Evolutionary conservation across 2,888 invertebrate species (phyloP), one percentile per base, ranked within the genome.

Genomic region (Sarcophaga variegata): DNA sequence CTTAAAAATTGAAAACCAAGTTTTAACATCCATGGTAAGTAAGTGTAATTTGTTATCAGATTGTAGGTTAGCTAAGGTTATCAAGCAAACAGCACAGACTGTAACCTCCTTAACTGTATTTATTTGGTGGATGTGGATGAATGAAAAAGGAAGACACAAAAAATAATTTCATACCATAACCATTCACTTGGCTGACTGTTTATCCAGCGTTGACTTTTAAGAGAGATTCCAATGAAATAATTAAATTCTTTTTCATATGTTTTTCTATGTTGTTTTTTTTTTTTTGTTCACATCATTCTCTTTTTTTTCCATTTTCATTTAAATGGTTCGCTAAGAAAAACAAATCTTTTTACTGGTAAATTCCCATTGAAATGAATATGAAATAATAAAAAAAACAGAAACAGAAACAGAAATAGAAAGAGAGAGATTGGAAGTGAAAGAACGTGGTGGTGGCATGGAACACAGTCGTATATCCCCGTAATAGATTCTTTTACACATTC

Each of bases 401-500:
- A 54, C 12, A 54, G 17, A 54, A 54, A 54, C 4, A 54, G 12
- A 14, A 49, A 14, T 3, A 37, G 37, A 22, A 22, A 22, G 1
- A 22, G 22, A 22, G 22, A 37, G 8, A 37, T 8, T 37, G 8
- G 10, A 37, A 37, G 37, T 37, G 37, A 37, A 37, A 37, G 37
- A 37, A 37, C 37, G 37, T 37, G 8, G 3, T 37, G n/a, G 59
- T 59, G n/a, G 59, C n/a, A 47, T 22, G 22, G 37, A 37, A 67
- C 14, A 47, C 47, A 69, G 20, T 20, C n/a, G 49, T 3, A 47
- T 45, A 47, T 45, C 10, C 14, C n/a, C 62, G 62, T 22, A 63
- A 63, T 79, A 74, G 63, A 83, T 75, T 69, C 67, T 62, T 69
- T 75, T 25, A 63, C 67, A 60, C 83, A 83, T 79, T 69, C 74